Conservation (phyloP, 2,113 vertebrate genomes). For the Elachura formosa region DNA sequence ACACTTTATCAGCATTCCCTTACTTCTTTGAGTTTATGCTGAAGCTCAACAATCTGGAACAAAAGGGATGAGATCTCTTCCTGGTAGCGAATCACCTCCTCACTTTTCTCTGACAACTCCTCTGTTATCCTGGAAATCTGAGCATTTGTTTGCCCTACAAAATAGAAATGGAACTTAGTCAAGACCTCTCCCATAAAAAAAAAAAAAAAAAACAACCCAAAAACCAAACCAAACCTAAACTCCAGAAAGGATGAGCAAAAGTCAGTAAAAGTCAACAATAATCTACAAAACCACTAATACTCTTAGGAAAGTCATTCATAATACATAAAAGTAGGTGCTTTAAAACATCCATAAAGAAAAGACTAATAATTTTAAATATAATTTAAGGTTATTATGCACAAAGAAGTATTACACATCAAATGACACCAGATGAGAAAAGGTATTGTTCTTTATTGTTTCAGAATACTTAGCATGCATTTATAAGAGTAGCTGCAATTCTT, state of each 20-base stretch:
- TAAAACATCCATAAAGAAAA: background rate
- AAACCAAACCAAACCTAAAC: background rate
- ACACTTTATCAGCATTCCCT: background rate
- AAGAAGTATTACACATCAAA: background rate
- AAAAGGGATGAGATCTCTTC: conserved; percentile 93
- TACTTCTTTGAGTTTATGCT: conserved; percentile 90
- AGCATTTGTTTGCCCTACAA: conserved; percentile 89
- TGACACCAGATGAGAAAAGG: background rate
- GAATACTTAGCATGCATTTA: background rate
- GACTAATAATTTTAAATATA: background rate
- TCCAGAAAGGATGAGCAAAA: background rate
- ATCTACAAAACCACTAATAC: background rate
- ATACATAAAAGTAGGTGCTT: background rate
- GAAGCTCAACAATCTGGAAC: conserved; percentile 92
- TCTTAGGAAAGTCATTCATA: background rate
- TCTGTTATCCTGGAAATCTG: conserved; percentile 90
- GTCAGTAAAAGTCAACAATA: background rate
- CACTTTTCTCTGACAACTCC: conserved; percentile 87
- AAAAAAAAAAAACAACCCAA: background rate
- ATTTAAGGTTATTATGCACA: background rate
- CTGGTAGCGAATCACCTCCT: conserved; percentile 87
- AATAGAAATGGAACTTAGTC: background rate
- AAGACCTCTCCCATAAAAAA: background rate
- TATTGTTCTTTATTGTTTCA: background rate
- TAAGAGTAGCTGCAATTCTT: background rate